These are phyloP conservation scores for Solea senegalensis DNA, from an alignment of 2,113 vertebrate species.

Conservation along the genomic window DNA sequence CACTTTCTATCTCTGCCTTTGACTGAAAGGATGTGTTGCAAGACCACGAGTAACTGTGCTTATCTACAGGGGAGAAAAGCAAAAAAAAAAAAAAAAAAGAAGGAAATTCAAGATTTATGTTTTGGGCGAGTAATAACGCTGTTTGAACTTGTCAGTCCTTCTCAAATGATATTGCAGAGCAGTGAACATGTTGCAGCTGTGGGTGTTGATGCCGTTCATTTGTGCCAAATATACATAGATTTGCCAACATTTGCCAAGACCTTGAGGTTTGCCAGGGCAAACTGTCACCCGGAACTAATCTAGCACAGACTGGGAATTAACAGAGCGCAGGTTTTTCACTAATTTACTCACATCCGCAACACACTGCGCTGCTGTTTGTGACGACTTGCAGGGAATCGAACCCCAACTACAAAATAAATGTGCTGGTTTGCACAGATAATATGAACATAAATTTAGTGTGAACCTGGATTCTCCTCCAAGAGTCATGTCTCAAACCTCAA, in stretches of 20 bases:
- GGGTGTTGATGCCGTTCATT: conserved; percentile 39
- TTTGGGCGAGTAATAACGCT: conserved; percentile 20
- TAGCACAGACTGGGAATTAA: conserved; percentile 46
- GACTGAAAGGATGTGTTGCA: conserved; percentile 70
- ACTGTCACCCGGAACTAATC: conserved; percentile 66
- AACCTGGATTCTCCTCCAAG: conserved; percentile 43
- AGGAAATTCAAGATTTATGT: conserved; percentile 58
- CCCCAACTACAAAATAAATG: too few relatives aligned
- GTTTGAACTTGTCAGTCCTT: conserved; percentile 44
- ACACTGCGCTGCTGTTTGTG: conserved; percentile 22
- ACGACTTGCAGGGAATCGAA: neutral
- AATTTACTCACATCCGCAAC: conserved; percentile 28
- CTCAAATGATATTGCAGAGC: conserved; percentile 36
- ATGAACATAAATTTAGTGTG: too few relatives aligned
- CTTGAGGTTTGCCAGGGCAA: conserved; percentile 49
- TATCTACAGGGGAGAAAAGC: conserved; percentile 55
- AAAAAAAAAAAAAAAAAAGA: conserved; percentile 33
- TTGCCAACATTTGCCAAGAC: conserved; percentile 53
- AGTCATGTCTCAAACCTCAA: conserved; percentile 55
- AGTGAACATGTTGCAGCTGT: conserved; percentile 39
- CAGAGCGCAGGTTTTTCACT: conserved; percentile 39
- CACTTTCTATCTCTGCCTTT: conserved; percentile 63
- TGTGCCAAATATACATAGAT: conserved; percentile 59
- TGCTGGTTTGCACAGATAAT: conserved; percentile 9
- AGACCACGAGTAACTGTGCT: conserved; percentile 58